These are phyloP conservation scores for Patella depressa DNA, from an alignment of 2,888 invertebrate species.

Conservation along the genomic window DNA sequence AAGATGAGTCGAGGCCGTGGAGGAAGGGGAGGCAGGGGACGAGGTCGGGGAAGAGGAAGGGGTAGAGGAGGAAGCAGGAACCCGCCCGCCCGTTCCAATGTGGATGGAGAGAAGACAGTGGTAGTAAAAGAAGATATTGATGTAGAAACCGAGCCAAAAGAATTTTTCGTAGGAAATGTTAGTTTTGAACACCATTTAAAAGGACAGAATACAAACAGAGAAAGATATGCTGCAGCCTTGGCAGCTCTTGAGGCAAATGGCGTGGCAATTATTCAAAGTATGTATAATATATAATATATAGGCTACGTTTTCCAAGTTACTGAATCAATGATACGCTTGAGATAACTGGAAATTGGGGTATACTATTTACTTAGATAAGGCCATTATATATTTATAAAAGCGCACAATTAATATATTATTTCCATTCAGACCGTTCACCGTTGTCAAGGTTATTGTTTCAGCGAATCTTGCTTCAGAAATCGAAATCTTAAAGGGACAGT, in stretches of 20 bases:
- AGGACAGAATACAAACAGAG: slow-evolving; percentile 58
- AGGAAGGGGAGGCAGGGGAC: slow-evolving; percentile 38
- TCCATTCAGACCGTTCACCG: too few relatives aligned
- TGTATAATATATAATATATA: slow-evolving; percentile 34
- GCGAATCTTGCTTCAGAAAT: too few relatives aligned
- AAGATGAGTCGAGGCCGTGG: slow-evolving; percentile 39
- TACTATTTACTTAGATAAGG: too few relatives aligned
- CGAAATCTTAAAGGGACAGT: too few relatives aligned
- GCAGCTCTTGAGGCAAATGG: slow-evolving; percentile 57
- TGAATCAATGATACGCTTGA: background rate
- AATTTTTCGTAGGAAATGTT: slow-evolving; percentile 62
- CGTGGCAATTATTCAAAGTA: slow-evolving; percentile 65
- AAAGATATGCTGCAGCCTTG: slow-evolving; percentile 61
- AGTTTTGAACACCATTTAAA: slow-evolving; percentile 59
- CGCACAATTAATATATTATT: too few relatives aligned
- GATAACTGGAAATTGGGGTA: too few relatives aligned
- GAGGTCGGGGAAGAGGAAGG: slow-evolving; percentile 30
- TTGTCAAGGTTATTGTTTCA: too few relatives aligned
- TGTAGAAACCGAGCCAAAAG: slow-evolving; percentile 53
- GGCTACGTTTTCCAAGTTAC: background rate
- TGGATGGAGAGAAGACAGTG: slow-evolving; percentile 18
- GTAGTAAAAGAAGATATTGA: slow-evolving; percentile 41
- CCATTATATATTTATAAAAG: too few relatives aligned
- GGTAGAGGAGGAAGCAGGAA: slow-evolving; percentile 17
- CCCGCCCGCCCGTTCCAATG: slow-evolving; percentile 11